Evolutionary conservation across 1,140 invertebrate genomes (phyloP).

Genomic region (Papilio xuthus): DNA sequence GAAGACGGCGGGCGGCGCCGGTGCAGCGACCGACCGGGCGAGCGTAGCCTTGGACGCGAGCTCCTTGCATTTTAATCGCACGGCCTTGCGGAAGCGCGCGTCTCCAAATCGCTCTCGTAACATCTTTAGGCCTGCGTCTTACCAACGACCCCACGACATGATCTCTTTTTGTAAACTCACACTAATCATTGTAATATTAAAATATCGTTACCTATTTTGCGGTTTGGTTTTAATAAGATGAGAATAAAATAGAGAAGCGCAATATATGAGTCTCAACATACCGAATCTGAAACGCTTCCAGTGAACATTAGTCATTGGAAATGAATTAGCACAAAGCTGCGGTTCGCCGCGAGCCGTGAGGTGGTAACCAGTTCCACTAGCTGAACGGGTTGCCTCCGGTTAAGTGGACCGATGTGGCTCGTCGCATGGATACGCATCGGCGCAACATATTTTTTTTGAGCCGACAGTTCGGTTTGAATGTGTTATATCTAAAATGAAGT

Average conservation of each 20-base stretch:
- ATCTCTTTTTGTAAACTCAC: conserved; percentile 36
- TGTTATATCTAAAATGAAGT: conserved; percentile 34
- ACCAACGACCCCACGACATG: conserved; percentile 41
- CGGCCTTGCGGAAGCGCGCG: conserved; percentile 79
- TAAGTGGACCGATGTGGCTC: conserved; percentile 59
- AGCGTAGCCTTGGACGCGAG: conserved; percentile 77
- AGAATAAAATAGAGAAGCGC: background rate
- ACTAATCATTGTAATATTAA: background rate
- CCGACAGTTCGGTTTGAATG: conserved; percentile 5
- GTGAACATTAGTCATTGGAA: conserved; percentile 53
- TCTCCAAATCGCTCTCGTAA: conserved; percentile 71
- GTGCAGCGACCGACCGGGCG: conserved; percentile 74
- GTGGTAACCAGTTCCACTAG: conserved; percentile 64
- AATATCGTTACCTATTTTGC: background rate
- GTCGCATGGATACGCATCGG: conserved; percentile 51
- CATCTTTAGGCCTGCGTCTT: conserved; percentile 52
- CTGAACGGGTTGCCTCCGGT: conserved; percentile 52
- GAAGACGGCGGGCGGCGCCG: conserved; percentile 60
- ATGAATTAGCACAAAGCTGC: conserved; percentile 58
- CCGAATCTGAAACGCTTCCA: background rate
- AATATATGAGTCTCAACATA: conserved; percentile 6
- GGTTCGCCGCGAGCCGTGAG: conserved; percentile 51
- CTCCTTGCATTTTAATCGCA: conserved; percentile 78
- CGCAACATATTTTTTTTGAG: conserved; percentile 42
- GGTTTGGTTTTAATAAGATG: background rate